Evolutionary conservation across 2,113 vertebrate genomes (phyloP).

Genomic region (Mormyrus iriodes): DNA sequence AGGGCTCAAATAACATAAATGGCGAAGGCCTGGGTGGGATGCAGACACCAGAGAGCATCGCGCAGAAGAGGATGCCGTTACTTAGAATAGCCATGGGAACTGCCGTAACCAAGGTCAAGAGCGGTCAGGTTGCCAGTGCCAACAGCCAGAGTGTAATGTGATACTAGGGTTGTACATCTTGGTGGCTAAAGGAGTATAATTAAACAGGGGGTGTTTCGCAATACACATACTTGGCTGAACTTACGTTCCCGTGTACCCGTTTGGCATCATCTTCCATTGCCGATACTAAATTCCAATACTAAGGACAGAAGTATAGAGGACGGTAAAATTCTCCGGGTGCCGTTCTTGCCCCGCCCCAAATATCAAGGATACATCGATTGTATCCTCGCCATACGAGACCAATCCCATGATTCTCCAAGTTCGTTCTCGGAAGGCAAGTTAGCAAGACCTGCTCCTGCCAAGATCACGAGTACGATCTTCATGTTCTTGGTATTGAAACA

Average conservation of each 20-base stretch:
- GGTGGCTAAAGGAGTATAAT: neutral
- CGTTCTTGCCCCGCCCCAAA: neutral
- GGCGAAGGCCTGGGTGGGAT: neutral
- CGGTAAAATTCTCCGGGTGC: neutral
- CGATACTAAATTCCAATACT: neutral
- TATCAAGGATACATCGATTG: neutral
- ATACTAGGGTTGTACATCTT: neutral
- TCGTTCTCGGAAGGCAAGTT: neutral
- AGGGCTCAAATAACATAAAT: neutral
- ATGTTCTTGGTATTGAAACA: neutral
- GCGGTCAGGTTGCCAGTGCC: neutral
- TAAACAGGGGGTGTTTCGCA: neutral
- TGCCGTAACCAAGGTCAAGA: neutral
- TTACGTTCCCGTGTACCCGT: neutral
- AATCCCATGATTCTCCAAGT: neutral
- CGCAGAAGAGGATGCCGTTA: neutral
- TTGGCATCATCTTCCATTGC: neutral
- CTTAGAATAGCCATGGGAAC: neutral
- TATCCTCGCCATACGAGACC: neutral
- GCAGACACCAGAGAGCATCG: neutral
- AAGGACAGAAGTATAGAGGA: neutral
- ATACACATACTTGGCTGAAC: neutral
- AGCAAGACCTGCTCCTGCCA: neutral
- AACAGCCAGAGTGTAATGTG: neutral
- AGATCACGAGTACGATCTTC: neutral